Evolutionary conservation across 2,113 vertebrate species (phyloP), one percentile per base, ranked within the genome.

Genomic region (Brienomyrus longianalis): DNA sequence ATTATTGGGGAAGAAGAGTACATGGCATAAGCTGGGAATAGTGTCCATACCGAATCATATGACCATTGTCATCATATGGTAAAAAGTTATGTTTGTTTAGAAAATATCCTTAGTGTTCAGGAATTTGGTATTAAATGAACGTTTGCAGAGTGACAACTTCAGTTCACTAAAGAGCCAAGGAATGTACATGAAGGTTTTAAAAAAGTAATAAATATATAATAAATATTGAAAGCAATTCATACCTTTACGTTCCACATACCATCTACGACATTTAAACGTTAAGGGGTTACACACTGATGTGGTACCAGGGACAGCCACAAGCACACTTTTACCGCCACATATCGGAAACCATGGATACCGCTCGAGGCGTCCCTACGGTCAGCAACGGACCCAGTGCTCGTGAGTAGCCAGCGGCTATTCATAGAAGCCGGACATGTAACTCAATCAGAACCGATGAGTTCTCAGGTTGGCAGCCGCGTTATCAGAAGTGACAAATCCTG

Each of bases 371-470:
- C 5, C n/a, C 45, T 27, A 5, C 19, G 43, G 47, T 59, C 23
- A 59, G 51, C 77, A 9, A 56, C 35, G 19, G 80, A 66, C 8
- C 83, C 35, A 52, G 39, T 39, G 56, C 43, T 9, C 48, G 84
- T 87, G 66, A 74, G 52, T n/a, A 83, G 85, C 59, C 19, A 17
- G 59, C 10, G 17, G 87, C 77, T 92, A 92, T 90, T 91, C 91
- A 90, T 91, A 90, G 92, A 87, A 15, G 90, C 47, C 90, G 91
- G 92, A 92, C 92, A 91, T 91, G 92, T 91, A 93, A 93, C 89
- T 56, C 90, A 91, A 92, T 91, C 91, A 62, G 17, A 13, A 62
- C 92, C 87, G 92, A 92, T 92, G 90, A 91, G 89, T 90, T 92
- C 48, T 87, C 91, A 88, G 85, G 80, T 50, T 45, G 54, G 89